A percentile compares a stretch with the other conserved stretches of the same genome.
phyloP scores from a whole-genome alignment of 2,113 vertebrate species.

The Entomyzon cyanotis region DNA sequence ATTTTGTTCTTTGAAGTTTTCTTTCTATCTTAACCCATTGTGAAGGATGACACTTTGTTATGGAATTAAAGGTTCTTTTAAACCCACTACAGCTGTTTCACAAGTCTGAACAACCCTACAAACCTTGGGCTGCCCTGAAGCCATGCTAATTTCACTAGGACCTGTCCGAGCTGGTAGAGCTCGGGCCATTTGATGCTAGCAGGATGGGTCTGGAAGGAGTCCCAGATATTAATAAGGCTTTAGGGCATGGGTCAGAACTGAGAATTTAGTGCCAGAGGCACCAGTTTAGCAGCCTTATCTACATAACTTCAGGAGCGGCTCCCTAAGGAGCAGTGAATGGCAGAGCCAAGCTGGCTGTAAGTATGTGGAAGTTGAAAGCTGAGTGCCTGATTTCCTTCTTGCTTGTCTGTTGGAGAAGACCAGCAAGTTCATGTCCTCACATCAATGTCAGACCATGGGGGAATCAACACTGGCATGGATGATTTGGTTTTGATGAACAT shows the following conservation, averaged over 20 bases:
- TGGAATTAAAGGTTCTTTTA: neutral
- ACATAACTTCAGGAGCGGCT: neutral
- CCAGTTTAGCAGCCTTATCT: neutral
- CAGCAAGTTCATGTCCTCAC: neutral
- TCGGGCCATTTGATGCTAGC: neutral
- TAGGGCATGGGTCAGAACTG: neutral
- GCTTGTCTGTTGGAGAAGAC: neutral
- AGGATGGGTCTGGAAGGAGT: neutral
- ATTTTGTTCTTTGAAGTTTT: neutral
- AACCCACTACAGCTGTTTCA: neutral
- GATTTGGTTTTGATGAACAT: neutral
- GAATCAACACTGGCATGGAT: neutral
- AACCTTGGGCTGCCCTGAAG: neutral
- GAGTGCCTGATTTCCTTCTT: neutral
- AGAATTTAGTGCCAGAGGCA: neutral
- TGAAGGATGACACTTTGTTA: neutral
- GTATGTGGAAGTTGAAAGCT: neutral
- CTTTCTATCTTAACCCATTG: neutral
- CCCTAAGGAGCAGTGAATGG: neutral
- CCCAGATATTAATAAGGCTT: neutral
- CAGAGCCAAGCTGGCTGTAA: neutral
- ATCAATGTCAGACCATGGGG: neutral
- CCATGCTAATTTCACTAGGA: neutral
- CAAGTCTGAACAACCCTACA: neutral
- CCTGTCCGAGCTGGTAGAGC: neutral